Base-by-base conservation (phyloP, 2,888 invertebrate genomes). In the Sinotaia quadrata region DNA sequence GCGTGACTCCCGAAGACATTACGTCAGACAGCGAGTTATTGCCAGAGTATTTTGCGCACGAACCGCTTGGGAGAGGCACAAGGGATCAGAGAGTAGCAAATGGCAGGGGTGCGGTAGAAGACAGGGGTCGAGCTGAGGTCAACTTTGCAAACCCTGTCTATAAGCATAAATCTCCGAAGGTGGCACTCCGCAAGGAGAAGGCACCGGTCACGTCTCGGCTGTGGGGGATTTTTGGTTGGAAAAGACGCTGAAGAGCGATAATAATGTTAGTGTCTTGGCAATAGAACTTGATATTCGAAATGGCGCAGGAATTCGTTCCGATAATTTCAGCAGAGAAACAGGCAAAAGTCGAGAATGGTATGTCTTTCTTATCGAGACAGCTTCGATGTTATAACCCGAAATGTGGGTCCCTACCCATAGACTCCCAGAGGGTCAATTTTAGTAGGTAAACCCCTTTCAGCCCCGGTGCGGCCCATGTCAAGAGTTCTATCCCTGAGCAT, bases 81-180 rank as follows among this genome's bases (percentile, higher is more conserved):
- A 29, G 15, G 31, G 54, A 29, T 18, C 24, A 29, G 15, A 27
- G 8, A 4, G 21, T 31, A 10, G 24, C 31, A 27, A 41, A 10
- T n/a, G 27, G 2, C 24, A 29, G 54, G 33, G 29, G 27, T n/a
- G 15, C 34, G 29, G 21, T 5, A 5, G 37, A 18, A 41, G 27
- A 4, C n/a, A 21, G 31, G 18, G 52, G 31, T 7, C 41, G 54
- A 15, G 15, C 18, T 2, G 65, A 54, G 34, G 65, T 65, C 29
- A 56, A 65, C 18, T 65, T 56, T 44, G 12, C 33, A 7, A 65
- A 65, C 24, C 65, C 54, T 12, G 37, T 65, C 44, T 65, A n/a
- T 18, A 56, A n/a, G n/a, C n/a, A n/a, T n/a, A n/a, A n/a, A n/a
- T n/a, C n/a, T n/a, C n/a, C n/a, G n/a, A n/a, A n/a, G n/a, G n/a